Evolutionary conservation across 2,888 invertebrate genomes (phyloP), one percentile per base, ranked within the genome.

Genomic region (Ophion obscuratus): DNA sequence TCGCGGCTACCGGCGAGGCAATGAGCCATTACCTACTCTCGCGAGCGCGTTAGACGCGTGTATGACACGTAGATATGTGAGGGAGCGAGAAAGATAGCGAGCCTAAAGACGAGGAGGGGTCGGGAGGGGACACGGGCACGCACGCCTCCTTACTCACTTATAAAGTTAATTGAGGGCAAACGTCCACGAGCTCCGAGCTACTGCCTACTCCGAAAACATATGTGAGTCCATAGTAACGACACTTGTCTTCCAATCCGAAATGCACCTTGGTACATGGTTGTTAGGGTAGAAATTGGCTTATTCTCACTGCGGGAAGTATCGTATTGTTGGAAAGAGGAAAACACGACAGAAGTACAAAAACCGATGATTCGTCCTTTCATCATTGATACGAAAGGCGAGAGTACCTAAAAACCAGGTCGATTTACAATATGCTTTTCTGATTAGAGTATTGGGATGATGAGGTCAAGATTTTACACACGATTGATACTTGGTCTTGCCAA

Each of bases 101-200:
- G 71, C 20, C 3, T 20, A 74, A 44, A 67, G 80, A 82, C 59
- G 61, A 53, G 59, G 79, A 80, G 57, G 68, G 75, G 68, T 59
- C 64, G 77, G 71, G 86, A 66, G 73, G 59, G 74, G 81, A 53
- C 20, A 91, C 92, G 90, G 89, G 91, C 90, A 91, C 92, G 93
- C 92, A 93, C 94, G 94, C 93, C 94, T 93, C 91, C 93, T 93
- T 93, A 93, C 93, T 94, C 93, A 93, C 93, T 94, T 94, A 93
- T 94, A 89, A 92, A 93, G 93, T 93, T 94, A 94, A 94, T 94
- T 94, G 94, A 94, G 94, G 93, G 93, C 94, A 94, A 94, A 93
- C 93, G 93, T 93, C 93, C 92, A 91, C 91, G 88, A 89, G 57
- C 90, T 89, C 87, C 86, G 88, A 74, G 82, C 87, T 94, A 94